Evolutionary conservation across 2,797 vertebrate genomes (phyloP).

Genomic region (Gobio occitaniae): DNA sequence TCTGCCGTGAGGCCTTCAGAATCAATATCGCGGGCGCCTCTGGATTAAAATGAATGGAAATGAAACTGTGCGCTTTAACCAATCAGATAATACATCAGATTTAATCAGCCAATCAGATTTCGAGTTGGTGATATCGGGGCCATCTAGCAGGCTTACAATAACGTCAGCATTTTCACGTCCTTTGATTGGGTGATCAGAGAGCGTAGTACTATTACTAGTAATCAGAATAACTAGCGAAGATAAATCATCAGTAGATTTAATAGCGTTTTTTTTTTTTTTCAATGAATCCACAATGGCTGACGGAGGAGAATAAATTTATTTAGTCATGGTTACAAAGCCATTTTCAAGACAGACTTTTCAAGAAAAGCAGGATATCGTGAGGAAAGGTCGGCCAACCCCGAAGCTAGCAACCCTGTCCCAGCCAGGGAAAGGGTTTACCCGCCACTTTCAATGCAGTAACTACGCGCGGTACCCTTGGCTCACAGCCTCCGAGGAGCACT

Average conservation of each 20-base stretch:
- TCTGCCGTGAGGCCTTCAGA: too few relatives aligned
- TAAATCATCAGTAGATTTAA: too few relatives aligned
- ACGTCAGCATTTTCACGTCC: background rate
- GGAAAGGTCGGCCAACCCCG: background rate
- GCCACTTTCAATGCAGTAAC: slow-evolving; percentile 24
- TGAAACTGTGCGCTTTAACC: too few relatives aligned
- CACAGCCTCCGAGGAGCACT: background rate
- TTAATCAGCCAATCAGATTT: too few relatives aligned
- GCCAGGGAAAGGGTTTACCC: slow-evolving; percentile 6
- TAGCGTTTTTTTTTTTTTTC: too few relatives aligned
- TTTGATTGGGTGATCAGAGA: background rate
- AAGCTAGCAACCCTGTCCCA: background rate
- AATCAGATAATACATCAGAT: too few relatives aligned
- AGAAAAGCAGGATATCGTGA: slow-evolving; percentile 19
- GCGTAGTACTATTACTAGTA: background rate
- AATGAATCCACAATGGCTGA: slow-evolving; percentile 16
- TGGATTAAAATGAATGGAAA: too few relatives aligned
- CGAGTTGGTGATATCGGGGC: too few relatives aligned
- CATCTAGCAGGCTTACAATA: too few relatives aligned
- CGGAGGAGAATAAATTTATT: slow-evolving; percentile 28
- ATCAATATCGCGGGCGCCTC: too few relatives aligned
- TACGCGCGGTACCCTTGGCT: slow-evolving; percentile 40
- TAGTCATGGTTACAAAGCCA: slow-evolving; percentile 2
- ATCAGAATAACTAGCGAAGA: background rate
- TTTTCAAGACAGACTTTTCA: slow-evolving; percentile 39